Percentiles rank a stretch among this genome's conserved stretches.
These are phyloP conservation scores for Eledona agricola DNA, from an alignment of 2,888 invertebrate genomes.

Conservation along the genomic window DNA sequence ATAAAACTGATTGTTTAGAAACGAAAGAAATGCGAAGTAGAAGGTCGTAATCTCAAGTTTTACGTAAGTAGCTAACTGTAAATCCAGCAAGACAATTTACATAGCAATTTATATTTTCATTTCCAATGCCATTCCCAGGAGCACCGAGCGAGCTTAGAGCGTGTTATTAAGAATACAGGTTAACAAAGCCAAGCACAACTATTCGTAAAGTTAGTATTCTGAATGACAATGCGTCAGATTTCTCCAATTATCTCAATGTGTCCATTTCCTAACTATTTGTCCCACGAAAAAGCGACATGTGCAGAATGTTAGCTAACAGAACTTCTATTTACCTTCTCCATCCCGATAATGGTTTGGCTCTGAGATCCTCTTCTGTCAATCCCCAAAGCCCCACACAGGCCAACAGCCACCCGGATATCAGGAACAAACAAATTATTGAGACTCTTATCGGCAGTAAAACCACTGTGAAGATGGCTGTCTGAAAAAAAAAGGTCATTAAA, in stretches of 20 bases:
- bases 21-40: no score
- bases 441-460: slow-evolving; percentile 85
- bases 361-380: slow-evolving; percentile 79
- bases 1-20: no score
- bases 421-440: slow-evolving; percentile 76
- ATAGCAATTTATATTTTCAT: no score
- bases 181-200: slow-evolving; percentile 1
- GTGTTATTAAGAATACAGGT: no score
- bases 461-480: slow-evolving; percentile 88
- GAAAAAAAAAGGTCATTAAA: slow-evolving; percentile 62
- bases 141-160: no score
- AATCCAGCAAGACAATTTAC: no score
- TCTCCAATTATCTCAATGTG: slow-evolving; percentile 29
- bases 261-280: slow-evolving; percentile 15
- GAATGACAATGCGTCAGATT: slow-evolving; percentile 21
- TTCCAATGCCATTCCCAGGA: no score
- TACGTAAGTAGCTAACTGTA: no score
- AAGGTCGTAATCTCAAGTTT: no score
- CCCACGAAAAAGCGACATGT: slow-evolving; percentile 8
- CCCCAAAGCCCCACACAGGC: slow-evolving; percentile 86
- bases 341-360: slow-evolving; percentile 80
- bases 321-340: slow-evolving; percentile 83
- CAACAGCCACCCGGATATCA: slow-evolving; percentile 84
- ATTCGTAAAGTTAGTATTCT: slow-evolving; percentile 1
- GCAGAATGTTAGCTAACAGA: background rate